phyloP scores from a whole-genome alignment of 2,797 vertebrate genomes.

The Sylvia borin region DNA sequence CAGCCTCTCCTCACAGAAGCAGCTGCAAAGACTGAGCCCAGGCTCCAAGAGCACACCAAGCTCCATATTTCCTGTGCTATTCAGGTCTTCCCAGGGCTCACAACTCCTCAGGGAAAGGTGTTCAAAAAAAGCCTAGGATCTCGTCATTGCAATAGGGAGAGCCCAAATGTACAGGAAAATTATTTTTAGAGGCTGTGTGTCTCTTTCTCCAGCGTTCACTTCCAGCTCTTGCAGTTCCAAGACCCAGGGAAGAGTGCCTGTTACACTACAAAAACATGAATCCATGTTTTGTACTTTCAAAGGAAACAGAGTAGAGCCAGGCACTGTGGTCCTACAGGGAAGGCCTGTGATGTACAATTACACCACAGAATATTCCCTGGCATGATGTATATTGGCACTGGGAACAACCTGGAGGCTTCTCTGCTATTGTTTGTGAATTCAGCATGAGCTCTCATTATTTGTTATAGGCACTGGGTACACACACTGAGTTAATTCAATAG shows the following conservation, averaged over 20 bases:
- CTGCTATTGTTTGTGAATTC: background rate
- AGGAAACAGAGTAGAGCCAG: background rate
- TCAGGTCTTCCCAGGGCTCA: background rate
- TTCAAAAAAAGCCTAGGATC: background rate
- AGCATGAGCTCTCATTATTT: background rate
- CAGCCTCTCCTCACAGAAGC: background rate
- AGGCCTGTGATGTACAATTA: background rate
- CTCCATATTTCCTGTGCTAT: background rate
- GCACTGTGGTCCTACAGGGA: background rate
- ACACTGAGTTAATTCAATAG: background rate
- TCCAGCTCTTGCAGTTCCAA: background rate
- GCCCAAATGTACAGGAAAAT: background rate
- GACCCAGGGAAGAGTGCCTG: background rate
- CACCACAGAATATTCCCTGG: background rate
- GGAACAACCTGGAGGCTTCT: conserved; percentile 34
- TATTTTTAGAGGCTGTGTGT: background rate
- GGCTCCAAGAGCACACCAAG: background rate
- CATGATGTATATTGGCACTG: background rate
- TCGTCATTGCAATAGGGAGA: background rate
- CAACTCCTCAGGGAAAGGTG: background rate
- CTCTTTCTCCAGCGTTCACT: background rate
- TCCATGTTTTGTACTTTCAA: background rate
- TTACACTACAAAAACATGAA: background rate
- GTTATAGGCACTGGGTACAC: background rate
- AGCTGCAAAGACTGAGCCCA: background rate